Base-by-base conservation (phyloP, 2,888 invertebrate genomes). In the Tachina lurida region DNA sequence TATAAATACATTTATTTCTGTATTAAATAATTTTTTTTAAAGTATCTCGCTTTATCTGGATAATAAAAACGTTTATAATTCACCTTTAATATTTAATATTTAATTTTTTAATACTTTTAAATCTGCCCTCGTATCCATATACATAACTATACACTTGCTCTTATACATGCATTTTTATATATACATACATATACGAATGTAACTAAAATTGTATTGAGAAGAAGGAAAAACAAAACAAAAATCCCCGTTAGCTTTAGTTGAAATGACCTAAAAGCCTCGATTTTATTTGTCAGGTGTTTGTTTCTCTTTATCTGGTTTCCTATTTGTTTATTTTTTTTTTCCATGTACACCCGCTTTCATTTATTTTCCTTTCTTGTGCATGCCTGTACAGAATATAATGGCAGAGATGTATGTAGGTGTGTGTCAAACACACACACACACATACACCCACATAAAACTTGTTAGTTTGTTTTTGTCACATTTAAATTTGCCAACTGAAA, bases 251-350 rank as follows among this genome's bases (percentile, higher is more conserved):
- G 79, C 83, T 80, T 83, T 58, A 83, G 76, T 73, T 79, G 52
- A 79, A 82, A 86, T 86, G 86, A 86, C 86, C 86, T 80, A 86
- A 86, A 86, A 86, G 79, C 86, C 86, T 86, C 86, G 45, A 86
- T 86, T 86, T 73, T 68, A 79, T 76, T 83, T 86, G 86, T 80
- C 83, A 86, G 86, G 86, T 86, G 78, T 83, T 31, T 60, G 7
- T 49, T 77, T 80, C 75, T 76, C 79, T 86, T 83, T 76, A 80
- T 76, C 73, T 73, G 60, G 45, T 73, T 67, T 84, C 67, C 67
- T 63, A 62, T 75, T 71, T 79, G 52, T 43, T 71, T 65, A 71
- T 54, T 65, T 41, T 54, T 65, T 41, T 65, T 8, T 43, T 39
- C 19, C 19, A 65, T 58, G 67, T 84, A 67, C 85, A 79, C 78